These are phyloP conservation scores for Himalopsyche tibetana DNA, from an alignment of 2,888 invertebrate species.

Conservation along the genomic window DNA sequence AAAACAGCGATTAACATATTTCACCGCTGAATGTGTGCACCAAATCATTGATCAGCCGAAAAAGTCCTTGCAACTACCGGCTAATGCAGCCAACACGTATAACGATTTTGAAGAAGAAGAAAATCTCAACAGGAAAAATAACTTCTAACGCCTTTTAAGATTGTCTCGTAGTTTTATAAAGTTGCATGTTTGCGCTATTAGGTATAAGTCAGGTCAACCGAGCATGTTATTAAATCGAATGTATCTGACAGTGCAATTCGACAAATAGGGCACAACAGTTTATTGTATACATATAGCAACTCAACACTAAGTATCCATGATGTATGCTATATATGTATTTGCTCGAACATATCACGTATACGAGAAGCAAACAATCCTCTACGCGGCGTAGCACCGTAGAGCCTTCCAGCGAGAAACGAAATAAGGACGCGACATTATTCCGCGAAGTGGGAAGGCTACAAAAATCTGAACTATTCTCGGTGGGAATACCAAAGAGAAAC, in stretches of 20 bases:
- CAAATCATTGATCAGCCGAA: too few species aligned
- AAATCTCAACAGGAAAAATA: too few species aligned
- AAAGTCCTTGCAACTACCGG: too few species aligned
- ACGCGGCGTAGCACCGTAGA: slow-evolving; percentile 36
- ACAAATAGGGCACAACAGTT: not conserved
- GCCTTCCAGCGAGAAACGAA: slow-evolving; percentile 20
- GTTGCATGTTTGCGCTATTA: too few species aligned
- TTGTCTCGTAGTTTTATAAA: too few species aligned
- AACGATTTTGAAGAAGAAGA: too few species aligned
- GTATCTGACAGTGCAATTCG: slow-evolving; percentile 14
- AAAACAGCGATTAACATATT: too few species aligned
- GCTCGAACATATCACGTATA: slow-evolving; percentile 3
- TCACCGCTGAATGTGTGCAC: too few species aligned
- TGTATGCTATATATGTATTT: not conserved
- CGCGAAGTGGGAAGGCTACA: slow-evolving; percentile 16
- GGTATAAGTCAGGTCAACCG: not conserved
- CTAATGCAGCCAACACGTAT: too few species aligned
- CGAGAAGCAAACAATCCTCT: not conserved
- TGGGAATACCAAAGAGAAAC: slow-evolving; percentile 1
- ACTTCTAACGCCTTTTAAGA: too few species aligned
- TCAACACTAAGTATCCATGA: not conserved
- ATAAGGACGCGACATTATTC: slow-evolving; percentile 22
- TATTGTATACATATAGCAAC: not conserved
- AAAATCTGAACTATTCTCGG: slow-evolving; percentile 21
- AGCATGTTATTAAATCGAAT: slow-evolving; percentile 27